Evolutionary conservation across 2,888 invertebrate genomes (phyloP), one percentile per base, ranked within the genome.

Genomic region (Drosophila paucipuncta): DNA sequence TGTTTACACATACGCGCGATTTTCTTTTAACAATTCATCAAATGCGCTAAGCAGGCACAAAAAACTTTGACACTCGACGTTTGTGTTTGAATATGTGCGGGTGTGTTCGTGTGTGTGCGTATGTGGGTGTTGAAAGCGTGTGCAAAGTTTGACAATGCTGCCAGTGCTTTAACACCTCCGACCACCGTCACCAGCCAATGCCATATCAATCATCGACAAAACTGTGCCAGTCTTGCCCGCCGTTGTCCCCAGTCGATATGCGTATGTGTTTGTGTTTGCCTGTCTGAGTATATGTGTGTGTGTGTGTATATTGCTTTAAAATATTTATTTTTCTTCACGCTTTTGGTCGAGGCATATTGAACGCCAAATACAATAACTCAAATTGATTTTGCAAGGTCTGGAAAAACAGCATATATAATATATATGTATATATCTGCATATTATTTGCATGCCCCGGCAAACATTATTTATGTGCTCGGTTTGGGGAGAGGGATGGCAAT

Each of bases 21-120:
- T 90, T 86, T 83, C 89, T 83, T 84, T 89, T 80, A 85, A 83
- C 89, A 91, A 90, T 90, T 91, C 91, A 90, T 90, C 91, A 90
- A 91, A 83, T 79, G 82, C 79, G 80, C 73, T 83, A 84, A 90
- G 86, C 82, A 84, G 74, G 77, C 79, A 77, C 83, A 84, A 75
- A 88, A 85, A 90, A 87, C 78, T 87, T 90, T 90, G 91, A 89
- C 91, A 90, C 89, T 82, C 85, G 76, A 85, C 80, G 88, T 80
- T 75, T 77, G 76, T 82, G 76, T 73, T 74, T 83, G 74, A 30
- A 39, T 60, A 43, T 67, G 52, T 13, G 61, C 37, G 60, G 30
- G 52, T 60, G 39, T 59, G 47, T 31, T 43, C 35, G 22, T 6
- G n/a, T n/a, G 35, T 54, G 41, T 33, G 13, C 10, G 22, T 22